A percentile compares a stretch with the other conserved stretches of the same genome.
Conservation (phyloP, 2,113 vertebrate species). For the Gymnorhina tibicen region DNA sequence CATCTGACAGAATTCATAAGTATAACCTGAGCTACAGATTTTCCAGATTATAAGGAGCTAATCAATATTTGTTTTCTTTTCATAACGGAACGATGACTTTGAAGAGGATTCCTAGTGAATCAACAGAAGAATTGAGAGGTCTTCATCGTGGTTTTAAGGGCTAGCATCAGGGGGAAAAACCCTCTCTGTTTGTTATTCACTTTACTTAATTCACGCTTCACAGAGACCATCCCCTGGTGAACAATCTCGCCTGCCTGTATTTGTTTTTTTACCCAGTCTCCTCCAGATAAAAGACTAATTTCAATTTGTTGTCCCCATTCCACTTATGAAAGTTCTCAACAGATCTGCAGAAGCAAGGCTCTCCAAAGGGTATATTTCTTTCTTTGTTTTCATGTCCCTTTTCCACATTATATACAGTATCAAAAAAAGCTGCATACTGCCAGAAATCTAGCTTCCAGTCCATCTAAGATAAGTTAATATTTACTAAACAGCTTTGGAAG, state of each 20-base stretch:
- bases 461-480: neutral
- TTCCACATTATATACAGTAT: neutral
- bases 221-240: neutral
- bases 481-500: neutral
- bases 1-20: neutral
- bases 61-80: neutral
- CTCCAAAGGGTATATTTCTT: neutral
- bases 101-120: neutral
- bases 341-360: neutral
- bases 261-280: neutral
- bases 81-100: neutral
- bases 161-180: neutral
- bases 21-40: neutral
- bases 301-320: no score
- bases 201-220: neutral
- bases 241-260: neutral
- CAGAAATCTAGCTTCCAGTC: neutral
- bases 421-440: neutral
- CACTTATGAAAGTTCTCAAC: neutral
- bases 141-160: neutral
- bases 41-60: neutral
- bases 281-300: neutral
- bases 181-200: neutral
- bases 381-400: neutral
- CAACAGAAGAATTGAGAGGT: neutral